Percentiles rank a stretch among this genome's conserved stretches.
Conservation (phyloP, 2,113 vertebrate genomes). For the Lucifuga dentata region DNA sequence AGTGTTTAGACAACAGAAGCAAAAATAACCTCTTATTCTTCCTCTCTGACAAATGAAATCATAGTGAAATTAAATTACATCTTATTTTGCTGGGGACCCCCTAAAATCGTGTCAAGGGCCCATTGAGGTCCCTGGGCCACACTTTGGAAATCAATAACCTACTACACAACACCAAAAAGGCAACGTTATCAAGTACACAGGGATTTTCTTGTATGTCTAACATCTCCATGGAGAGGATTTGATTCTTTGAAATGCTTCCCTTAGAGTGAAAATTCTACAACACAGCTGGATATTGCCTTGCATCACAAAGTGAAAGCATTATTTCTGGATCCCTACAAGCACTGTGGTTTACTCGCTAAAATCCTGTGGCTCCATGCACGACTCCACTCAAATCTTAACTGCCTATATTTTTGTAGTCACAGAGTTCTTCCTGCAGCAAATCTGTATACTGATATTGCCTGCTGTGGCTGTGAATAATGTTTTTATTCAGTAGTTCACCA, state of each 20-base stretch:
- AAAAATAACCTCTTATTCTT: neutral
- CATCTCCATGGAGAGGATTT: conserved; percentile 80
- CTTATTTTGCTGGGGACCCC: conserved; percentile 35
- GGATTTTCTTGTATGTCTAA: conserved; percentile 72
- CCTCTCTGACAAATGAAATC: conserved; percentile 10
- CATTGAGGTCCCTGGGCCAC: conserved; percentile 53
- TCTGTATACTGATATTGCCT: conserved; percentile 54
- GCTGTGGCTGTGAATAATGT: conserved; percentile 57
- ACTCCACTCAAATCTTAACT: conserved; percentile 61
- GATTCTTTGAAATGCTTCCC: conserved; percentile 87
- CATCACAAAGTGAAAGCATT: conserved; percentile 85
- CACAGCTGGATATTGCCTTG: conserved; percentile 87
- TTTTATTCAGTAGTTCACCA: conserved; percentile 57
- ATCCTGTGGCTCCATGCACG: conserved; percentile 64
- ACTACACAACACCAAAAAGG: conserved; percentile 57
- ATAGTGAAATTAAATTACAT: conserved; percentile 17
- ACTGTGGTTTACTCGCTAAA: conserved; percentile 78
- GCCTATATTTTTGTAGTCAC: conserved; percentile 26
- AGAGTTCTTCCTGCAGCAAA: conserved; percentile 52
- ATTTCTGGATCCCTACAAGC: conserved; percentile 85
- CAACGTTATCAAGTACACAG: conserved; percentile 57
- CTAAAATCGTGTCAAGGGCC: conserved; percentile 40
- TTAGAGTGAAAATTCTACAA: conserved; percentile 86
- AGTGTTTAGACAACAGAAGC: neutral
- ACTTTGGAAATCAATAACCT: conserved; percentile 69